Evolutionary conservation across 2,888 invertebrate genomes (phyloP).

Genomic region (Ectropis crepuscularia): DNA sequence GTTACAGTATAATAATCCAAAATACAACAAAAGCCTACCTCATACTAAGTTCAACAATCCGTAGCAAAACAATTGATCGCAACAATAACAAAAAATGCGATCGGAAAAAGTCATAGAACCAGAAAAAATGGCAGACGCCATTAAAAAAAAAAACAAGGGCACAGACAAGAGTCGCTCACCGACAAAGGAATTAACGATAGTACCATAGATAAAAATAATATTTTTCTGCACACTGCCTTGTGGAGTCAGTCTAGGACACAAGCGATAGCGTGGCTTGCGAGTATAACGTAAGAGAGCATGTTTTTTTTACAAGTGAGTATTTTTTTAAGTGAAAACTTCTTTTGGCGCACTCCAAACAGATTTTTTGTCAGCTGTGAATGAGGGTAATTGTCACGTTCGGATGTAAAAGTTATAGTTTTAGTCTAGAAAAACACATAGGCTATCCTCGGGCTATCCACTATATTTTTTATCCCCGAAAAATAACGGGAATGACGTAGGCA

Average conservation of each 20-base stretch:
- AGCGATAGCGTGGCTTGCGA: constrained; percentile 38
- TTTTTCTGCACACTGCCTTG: constrained; percentile 66
- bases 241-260: constrained; percentile 38
- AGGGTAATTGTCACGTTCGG: too few relatives aligned
- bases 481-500: too few relatives aligned
- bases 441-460: too few relatives aligned
- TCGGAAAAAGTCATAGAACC: constrained; percentile 12
- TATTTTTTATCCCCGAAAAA: too few relatives aligned
- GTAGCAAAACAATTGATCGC: constrained; percentile 29
- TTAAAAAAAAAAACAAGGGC: constrained; percentile 65
- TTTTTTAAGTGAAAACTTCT: not conserved
- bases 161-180: constrained; percentile 60
- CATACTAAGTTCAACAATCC: constrained; percentile 16
- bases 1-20: constrained; percentile 12
- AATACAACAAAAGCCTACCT: constrained; percentile 12
- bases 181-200: constrained; percentile 73
- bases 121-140: constrained; percentile 67
- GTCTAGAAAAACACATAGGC: too few relatives aligned
- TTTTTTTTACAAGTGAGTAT: not conserved
- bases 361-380: too few relatives aligned
- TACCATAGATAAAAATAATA: constrained; percentile 74
- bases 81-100: constrained; percentile 27
- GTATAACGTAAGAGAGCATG: not conserved
- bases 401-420: too few relatives aligned
- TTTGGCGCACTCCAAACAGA: too few relatives aligned